Evolutionary conservation across 1,140 invertebrate genomes (phyloP), one percentile per base, ranked within the genome.

Genomic region (Meloidogyne hapla): DNA sequence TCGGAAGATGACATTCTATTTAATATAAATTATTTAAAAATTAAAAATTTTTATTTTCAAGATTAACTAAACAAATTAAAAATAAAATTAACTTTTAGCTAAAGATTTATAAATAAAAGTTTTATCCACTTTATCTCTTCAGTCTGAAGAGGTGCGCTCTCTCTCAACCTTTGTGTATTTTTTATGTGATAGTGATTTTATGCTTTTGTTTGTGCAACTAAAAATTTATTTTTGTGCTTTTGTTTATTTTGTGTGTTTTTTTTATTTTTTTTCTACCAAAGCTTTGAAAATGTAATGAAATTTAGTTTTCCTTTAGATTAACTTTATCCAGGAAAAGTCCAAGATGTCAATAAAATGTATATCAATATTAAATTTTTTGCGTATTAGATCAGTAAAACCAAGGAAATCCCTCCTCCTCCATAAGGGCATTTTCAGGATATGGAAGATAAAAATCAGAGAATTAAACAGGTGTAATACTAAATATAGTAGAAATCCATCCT

Each of bases 221-320:
- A 56, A 56, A 56, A 48, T 48, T 5, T 56, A n/a, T 56, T 56
- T 56, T n/a, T 56, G 48, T 56, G 48, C 48, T 56, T 56, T 56
- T 56, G 48, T 56, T 56, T 56, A 56, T 56, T n/a, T 56, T 56
- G n/a, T 56, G 33, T 33, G 4, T 33, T 33, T 33, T 33, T 33
- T 33, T 33, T 4, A 6, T 33, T 33, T 56, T 56, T 56, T 56
- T 56, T 8, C 5, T 18, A 18, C 18, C 45, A 15, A 48, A 18
- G 45, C 45, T 48, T 42, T 48, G 13, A 18, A 48, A 48, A 56
- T n/a, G n/a, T 56, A 33, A 4, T 33, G 33, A 33, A 33, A 33
- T 33, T 33, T 33, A 33, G 33, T 33, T 6, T 6, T 33, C 33
- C 9, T 33, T 33, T 33, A 33, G 33, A 33, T 33, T 33, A 33